A percentile compares a stretch with the other conserved stretches of the same genome.
Conservation (phyloP, 2,797 vertebrate genomes). For the Lagorchestes hirsutus region DNA sequence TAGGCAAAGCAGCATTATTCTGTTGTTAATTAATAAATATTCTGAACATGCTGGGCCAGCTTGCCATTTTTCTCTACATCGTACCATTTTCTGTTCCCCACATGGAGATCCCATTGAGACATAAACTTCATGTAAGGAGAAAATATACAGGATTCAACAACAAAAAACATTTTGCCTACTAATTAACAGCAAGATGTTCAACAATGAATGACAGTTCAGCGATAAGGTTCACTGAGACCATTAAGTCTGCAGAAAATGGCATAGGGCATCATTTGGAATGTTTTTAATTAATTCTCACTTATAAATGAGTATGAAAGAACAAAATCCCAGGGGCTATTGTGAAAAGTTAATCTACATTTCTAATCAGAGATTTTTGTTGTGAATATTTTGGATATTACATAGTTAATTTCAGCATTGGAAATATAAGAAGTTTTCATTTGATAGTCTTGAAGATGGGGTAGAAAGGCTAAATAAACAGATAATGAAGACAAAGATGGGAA, state of each 20-base stretch:
- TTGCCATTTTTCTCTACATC: not conserved
- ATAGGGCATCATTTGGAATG: not conserved
- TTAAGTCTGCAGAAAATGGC: conserved; percentile 19
- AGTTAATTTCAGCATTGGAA: not conserved
- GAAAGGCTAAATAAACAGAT: not conserved
- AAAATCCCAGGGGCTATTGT: conserved; percentile 32
- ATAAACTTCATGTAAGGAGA: conserved; percentile 41
- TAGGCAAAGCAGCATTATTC: conserved; percentile 13
- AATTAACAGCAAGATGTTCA: conserved; percentile 31
- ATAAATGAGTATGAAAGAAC: conserved; percentile 25
- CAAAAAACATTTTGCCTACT: conserved; percentile 31
- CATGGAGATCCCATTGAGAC: conserved; percentile 27
- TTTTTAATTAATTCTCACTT: conserved; percentile 28
- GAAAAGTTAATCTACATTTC: not conserved
- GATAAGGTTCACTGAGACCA: not conserved
- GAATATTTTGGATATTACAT: not conserved
- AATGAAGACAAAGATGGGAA: not conserved
- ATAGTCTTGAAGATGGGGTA: not conserved
- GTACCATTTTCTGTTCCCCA: not conserved
- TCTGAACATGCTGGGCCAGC: not conserved
- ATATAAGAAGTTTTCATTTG: not conserved
- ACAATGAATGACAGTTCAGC: not conserved
- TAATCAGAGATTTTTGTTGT: not conserved
- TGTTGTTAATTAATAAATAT: conserved; percentile 28
- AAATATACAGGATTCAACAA: not conserved